Conservation (phyloP, 2,113 vertebrate genomes). For the Tricholaema leucomelas region DNA sequence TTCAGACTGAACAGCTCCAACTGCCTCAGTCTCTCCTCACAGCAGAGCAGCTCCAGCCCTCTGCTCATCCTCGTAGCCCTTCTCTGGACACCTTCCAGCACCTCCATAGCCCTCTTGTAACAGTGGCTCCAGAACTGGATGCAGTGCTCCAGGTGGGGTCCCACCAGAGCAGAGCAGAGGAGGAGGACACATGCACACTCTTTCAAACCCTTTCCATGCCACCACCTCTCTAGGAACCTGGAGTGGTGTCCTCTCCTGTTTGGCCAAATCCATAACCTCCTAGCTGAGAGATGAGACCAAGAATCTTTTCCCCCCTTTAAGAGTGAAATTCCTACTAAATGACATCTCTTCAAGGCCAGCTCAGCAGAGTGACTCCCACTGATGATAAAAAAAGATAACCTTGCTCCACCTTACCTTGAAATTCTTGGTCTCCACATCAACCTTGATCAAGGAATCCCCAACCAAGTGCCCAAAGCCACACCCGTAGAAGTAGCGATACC, state of each 20-base stretch:
- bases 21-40: too few species aligned
- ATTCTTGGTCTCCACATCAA: conserved; percentile 81
- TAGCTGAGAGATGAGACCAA: not conserved
- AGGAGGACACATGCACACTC: not conserved
- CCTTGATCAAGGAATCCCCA: conserved; percentile 87
- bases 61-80: too few species aligned
- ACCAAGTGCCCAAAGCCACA: conserved; percentile 89
- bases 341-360: not conserved
- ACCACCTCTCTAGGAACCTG: not conserved
- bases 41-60: too few species aligned
- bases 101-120: too few species aligned
- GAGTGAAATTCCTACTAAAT: not conserved
- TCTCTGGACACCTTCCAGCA: too few species aligned
- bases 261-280: not conserved
- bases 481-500: conserved; percentile 89
- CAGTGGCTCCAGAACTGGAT: too few species aligned
- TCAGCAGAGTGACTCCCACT: not conserved
- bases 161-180: too few species aligned
- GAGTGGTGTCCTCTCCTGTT: not conserved
- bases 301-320: not conserved
- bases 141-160: too few species aligned
- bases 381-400: not conserved
- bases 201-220: not conserved
- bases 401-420: conserved; percentile 77
- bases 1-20: too few species aligned